A percentile compares a stretch with the other conserved stretches of the same genome.
phyloP scores from a whole-genome alignment of 2,888 invertebrate species.

The Odontocerum albicorne region DNA sequence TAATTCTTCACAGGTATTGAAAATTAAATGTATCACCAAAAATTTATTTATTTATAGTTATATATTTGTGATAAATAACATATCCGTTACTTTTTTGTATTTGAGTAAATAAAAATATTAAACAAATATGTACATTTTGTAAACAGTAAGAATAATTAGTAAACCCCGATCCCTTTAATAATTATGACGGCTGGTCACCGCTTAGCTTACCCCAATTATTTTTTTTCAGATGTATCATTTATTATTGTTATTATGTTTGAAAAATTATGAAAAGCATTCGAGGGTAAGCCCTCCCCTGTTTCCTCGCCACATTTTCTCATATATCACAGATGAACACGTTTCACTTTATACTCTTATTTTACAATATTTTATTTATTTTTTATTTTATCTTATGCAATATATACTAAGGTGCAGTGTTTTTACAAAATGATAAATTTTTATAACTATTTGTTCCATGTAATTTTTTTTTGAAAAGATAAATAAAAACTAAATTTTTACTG shows the following conservation, averaged over 20 bases:
- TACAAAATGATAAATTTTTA: too few relatives aligned
- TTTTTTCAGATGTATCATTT: constrained; percentile 34
- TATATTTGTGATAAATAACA: background rate
- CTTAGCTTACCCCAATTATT: background rate
- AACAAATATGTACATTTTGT: background rate
- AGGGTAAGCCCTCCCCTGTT: constrained; percentile 15
- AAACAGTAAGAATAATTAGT: background rate
- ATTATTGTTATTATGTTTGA: constrained; percentile 36
- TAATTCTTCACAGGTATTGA: too few relatives aligned
- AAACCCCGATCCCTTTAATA: background rate
- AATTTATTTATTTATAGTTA: too few relatives aligned
- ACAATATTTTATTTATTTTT: background rate
- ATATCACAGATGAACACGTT: background rate
- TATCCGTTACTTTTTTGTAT: background rate
- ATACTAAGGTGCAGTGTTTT: too few relatives aligned
- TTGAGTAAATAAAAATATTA: background rate
- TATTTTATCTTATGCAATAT: too few relatives aligned
- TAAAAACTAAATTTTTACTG: too few relatives aligned
- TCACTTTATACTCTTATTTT: background rate
- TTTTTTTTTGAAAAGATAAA: too few relatives aligned
- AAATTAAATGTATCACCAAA: too few relatives aligned
- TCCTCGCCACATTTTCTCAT: constrained; percentile 14
- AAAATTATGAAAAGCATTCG: constrained; percentile 33
- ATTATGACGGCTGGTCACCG: too few relatives aligned
- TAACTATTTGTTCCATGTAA: too few relatives aligned